phyloP scores from a whole-genome alignment of 2,797 vertebrate genomes.

The Urosaurus nigricauda region DNA sequence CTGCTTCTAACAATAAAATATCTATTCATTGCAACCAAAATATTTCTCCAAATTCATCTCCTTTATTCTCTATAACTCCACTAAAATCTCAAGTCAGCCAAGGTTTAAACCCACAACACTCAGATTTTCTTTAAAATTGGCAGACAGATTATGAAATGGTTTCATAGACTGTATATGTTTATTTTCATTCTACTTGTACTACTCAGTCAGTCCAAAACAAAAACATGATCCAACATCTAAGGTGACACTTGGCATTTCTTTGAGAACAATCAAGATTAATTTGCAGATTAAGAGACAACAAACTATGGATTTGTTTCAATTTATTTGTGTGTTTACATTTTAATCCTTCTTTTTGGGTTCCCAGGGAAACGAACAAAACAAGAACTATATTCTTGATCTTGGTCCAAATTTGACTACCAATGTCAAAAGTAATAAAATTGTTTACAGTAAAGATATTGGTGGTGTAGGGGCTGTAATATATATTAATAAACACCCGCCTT shows the following conservation, averaged over 20 bases:
- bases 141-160: neutral
- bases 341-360: neutral
- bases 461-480: neutral
- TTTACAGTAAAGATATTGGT: neutral
- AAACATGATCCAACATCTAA: neutral
- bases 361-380: neutral
- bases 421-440: neutral
- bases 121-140: neutral
- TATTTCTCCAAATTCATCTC: neutral
- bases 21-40: neutral
- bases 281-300: neutral
- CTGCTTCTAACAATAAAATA: too few species aligned
- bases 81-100: neutral
- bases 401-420: neutral
- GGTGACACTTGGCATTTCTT: neutral
- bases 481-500: neutral
- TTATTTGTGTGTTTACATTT: neutral
- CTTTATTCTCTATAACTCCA: neutral
- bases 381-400: neutral
- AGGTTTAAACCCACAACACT: neutral
- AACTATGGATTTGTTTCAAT: neutral
- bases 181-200: neutral
- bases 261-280: neutral
- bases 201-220: neutral
- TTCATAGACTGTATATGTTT: neutral